Conservation (phyloP, 2,888 invertebrate species). For the Boloria selene region DNA sequence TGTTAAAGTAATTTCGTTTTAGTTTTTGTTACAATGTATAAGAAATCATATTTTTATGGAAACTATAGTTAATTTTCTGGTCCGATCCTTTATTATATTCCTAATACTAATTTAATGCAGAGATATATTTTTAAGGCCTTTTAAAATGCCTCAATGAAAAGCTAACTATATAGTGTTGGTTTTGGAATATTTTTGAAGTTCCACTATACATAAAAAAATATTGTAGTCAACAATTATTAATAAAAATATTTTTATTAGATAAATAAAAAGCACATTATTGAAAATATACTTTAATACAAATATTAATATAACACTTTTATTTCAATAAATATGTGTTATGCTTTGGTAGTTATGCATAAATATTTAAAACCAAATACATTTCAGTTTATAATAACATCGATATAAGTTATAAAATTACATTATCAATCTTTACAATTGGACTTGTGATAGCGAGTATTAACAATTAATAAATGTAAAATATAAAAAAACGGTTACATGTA, state of each 20-base stretch:
- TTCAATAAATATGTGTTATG: slow-evolving; percentile 71
- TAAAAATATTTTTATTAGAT: not conserved
- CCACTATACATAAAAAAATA: no score
- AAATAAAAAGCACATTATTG: slow-evolving; percentile 46
- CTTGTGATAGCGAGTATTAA: slow-evolving; percentile 60
- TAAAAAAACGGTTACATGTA: slow-evolving; percentile 62
- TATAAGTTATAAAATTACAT: slow-evolving; percentile 55
- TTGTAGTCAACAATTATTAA: no score
- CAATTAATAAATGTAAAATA: slow-evolving; percentile 56
- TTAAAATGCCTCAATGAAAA: no score
- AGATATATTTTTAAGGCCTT: no score
- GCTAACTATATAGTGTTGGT: no score
- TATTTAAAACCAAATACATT: slow-evolving; percentile 43
- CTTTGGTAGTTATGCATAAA: slow-evolving; percentile 59
- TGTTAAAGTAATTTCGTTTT: no score
- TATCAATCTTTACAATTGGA: slow-evolving; percentile 58
- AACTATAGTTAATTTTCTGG: no score
- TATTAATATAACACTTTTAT: slow-evolving; percentile 60
- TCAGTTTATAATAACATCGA: slow-evolving; percentile 44
- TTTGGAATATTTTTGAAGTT: no score
- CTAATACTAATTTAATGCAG: no score
- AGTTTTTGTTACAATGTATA: no score
- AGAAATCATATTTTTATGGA: no score
- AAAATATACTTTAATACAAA: slow-evolving; percentile 78
- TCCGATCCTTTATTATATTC: no score